Evolutionary conservation across 2,797 vertebrate species (phyloP).

Genomic region (Salmo trutta): DNA sequence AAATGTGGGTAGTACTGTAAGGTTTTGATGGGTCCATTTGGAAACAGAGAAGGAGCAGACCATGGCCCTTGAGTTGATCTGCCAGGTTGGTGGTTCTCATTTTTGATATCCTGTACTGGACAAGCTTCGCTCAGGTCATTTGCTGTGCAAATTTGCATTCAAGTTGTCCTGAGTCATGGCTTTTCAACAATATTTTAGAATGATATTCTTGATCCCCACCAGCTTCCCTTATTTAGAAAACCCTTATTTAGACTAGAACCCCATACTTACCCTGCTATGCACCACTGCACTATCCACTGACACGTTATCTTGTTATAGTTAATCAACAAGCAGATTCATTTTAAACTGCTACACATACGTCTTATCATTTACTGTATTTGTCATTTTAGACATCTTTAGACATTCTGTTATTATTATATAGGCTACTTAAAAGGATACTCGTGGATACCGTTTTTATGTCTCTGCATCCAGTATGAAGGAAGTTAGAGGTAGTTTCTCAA

Average conservation of each 20-base stretch:
- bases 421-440: neutral
- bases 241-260: constrained; percentile 63
- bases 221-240: neutral
- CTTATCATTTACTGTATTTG: neutral
- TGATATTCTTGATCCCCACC: constrained; percentile 86
- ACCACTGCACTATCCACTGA: neutral
- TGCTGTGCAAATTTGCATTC: constrained; percentile 83
- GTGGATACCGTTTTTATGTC: too few relatives aligned
- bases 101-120: constrained; percentile 83
- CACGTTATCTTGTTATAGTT: neutral
- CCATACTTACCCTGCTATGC: constrained; percentile 33
- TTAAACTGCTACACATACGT: neutral
- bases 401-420: neutral
- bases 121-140: constrained; percentile 86
- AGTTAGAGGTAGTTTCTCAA: too few relatives aligned
- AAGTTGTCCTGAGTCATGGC: constrained; percentile 87
- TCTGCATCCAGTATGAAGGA: too few relatives aligned
- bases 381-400: neutral
- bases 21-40: constrained; percentile 82
- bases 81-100: constrained; percentile 95
- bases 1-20: constrained; percentile 70
- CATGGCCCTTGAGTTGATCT: constrained; percentile 83
- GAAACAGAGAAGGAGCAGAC: constrained; percentile 78
- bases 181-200: constrained; percentile 91
- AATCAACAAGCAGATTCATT: neutral